Base-by-base conservation (phyloP, 1,140 invertebrate genomes). In the Zaprionus africanus region DNA sequence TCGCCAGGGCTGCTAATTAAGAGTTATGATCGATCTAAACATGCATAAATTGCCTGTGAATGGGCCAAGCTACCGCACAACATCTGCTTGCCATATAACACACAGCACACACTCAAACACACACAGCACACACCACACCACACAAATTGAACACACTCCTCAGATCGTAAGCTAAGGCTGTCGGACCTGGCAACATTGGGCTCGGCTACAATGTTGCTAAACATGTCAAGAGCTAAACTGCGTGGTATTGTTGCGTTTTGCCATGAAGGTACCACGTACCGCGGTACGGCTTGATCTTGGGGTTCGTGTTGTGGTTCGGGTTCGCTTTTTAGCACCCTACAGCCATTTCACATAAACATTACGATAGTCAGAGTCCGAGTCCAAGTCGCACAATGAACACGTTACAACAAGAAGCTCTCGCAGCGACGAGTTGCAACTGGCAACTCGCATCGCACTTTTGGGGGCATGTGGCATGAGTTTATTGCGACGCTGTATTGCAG, bases 401-500 rank as follows among this genome's bases (percentile, higher is more conserved):
- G 85, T 79, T 85, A 77, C 81, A 75, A 71, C 81, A 78, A 78
- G 71, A 49, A 71, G 77, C 56, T 53, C 43, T 46, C 24, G 38
- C 41, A 4, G 58, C 65, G 59, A 26, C 60, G 17, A 49, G 31
- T 54, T 28, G 15, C 36, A 34, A 11, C 34, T 28, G 49, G 34
- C 31, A 43, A 19, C 56, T 60, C 43, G 46, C 38, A 15, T 26
- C n/a, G 60, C 31, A 61, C 34, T 75, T 69, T 68, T 75, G 49
- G 67, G 73, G 67, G 73, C 73, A 82, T 75, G 67, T 77, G 83
- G 80, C 79, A 86, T 88, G 81, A 91, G 81, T 84, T 81, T 91
- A 91, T 90, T 83, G 90, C 90, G 84, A 82, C 78, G 87, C 79
- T 78, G 87, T 91, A 91, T 90, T 88, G 82, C 85, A 63, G 81